Evolutionary conservation across 2,888 invertebrate species (phyloP), one percentile per base, ranked within the genome.

Genomic region (Coenonympha arcania): DNA sequence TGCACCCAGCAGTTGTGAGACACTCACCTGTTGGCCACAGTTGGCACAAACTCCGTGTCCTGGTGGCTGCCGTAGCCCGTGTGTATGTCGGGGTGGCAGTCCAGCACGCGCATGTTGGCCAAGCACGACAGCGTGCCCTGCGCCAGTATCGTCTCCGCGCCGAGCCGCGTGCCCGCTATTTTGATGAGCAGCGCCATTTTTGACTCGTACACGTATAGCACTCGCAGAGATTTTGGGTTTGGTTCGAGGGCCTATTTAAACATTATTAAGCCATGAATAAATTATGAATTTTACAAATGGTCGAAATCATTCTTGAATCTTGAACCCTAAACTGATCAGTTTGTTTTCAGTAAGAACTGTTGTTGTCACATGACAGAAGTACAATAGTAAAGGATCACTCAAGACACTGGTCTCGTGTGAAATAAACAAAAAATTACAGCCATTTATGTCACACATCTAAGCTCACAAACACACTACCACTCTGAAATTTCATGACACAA

Each of bases 161-260:
- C 95, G 8, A 87, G 65, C 55, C 90, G 87, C 0, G 89, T 89
- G 5, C 89, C 88, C 0, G 93, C 91, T 62, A 95, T 85, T 65
- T 92, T 88, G 44, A 90, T 87, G 13, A 95, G 85, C 58, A 94
- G 88, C 28, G 93, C 90, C 91, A 96, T 92, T 82, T 95, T 94
- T 0, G 95, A 92, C 73, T 95, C 94, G 78, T 95, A 96, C 11
- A 95, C 89, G 81, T 95, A 96, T 0, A 96, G 78, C 0, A 92
- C 91, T 48, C 93, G 89, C 34, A 96, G 85, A 2, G 90, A 90
- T 41, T 89, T 89, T 0, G 92, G 91, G 56, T 85, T 88, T 9
- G 89, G 89, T 61, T 91, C 90, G 36, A 94, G 66, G n/a, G 92
- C 88, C 68, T 85, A 68, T 6, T 24, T 9, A 48, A 15, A 18